phyloP scores from a whole-genome alignment of 2,888 invertebrate species.

The Orchestes rusci region DNA sequence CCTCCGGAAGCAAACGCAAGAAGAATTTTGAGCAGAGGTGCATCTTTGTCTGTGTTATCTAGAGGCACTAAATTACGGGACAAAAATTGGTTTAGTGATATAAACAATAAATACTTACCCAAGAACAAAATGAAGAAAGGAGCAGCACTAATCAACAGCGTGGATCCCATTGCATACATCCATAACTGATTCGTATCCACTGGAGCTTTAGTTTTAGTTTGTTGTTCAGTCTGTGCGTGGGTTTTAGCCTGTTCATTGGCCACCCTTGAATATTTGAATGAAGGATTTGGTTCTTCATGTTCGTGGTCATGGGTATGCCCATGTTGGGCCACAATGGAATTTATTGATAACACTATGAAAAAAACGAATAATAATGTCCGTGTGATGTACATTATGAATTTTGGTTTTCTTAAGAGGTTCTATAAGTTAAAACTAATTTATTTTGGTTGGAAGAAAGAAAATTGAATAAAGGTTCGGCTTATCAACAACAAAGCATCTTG shows the following conservation, averaged over 20 bases:
- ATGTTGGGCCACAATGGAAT: conserved; percentile 1
- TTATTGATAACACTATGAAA: conserved; percentile 2
- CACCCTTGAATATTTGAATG: conserved; percentile 75
- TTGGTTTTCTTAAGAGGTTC: no score
- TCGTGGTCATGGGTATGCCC: conserved; percentile 6
- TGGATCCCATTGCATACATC: conserved; percentile 81
- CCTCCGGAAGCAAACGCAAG: conserved; percentile 93
- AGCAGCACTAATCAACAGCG: conserved; percentile 87
- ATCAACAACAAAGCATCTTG: no score
- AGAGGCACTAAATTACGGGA: conserved; percentile 65
- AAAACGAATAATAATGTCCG: not conserved
- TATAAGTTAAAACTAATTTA: not conserved
- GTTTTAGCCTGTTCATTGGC: conserved; percentile 44
- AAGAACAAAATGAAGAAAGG: conserved; percentile 86
- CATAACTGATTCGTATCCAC: conserved; percentile 48
- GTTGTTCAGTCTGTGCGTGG: conserved; percentile 33
- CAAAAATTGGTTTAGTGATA: not conserved
- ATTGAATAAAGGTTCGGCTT: no score
- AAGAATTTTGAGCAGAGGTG: conserved; percentile 81
- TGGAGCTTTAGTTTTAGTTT: conserved; percentile 17
- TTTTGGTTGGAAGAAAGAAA: no score
- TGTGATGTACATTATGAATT: not conserved
- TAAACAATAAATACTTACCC: conserved; percentile 10
- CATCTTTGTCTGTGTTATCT: conserved; percentile 75
- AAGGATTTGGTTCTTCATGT: conserved; percentile 48